Percentiles rank a stretch among this genome's conserved stretches.
Evolutionary conservation across 2,797 vertebrate species (phyloP).

Genomic region (Lacerta agilis): DNA sequence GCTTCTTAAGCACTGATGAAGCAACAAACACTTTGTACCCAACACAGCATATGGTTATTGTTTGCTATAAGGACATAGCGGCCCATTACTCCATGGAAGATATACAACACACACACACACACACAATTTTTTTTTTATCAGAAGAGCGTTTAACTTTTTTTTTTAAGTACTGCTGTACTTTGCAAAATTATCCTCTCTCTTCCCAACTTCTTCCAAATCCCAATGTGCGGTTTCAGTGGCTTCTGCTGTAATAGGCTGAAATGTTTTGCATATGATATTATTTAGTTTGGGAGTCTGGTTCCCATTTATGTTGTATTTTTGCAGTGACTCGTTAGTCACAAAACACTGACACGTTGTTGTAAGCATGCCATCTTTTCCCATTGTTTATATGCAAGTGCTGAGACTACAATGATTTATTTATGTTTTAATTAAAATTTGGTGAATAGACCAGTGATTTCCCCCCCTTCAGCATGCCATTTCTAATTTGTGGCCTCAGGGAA

Average conservation of each 20-base stretch:
- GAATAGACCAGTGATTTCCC: constrained; percentile 74
- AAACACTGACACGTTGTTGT: constrained; percentile 77
- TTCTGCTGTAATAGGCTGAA: constrained; percentile 56
- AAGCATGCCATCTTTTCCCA: constrained; percentile 77
- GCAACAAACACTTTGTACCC: constrained; percentile 70
- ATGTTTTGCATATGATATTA: constrained; percentile 72
- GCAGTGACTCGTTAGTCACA: constrained; percentile 77
- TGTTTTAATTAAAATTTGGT: constrained; percentile 85
- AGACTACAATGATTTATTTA: constrained; percentile 82
- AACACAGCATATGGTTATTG: constrained; percentile 74
- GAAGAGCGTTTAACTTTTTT: constrained; percentile 66
- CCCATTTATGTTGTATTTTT: constrained; percentile 75
- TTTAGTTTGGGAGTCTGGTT: constrained; percentile 77
- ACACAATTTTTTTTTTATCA: constrained; percentile 9
- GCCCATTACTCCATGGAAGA: constrained; percentile 62
- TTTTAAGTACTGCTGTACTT: constrained; percentile 70
- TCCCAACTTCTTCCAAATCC: constrained; percentile 40
- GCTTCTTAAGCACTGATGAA: constrained; percentile 59
- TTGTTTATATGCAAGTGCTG: constrained; percentile 81
- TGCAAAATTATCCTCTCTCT: constrained; percentile 48
- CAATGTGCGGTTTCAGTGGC: constrained; percentile 67
- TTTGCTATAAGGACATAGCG: constrained; percentile 71
- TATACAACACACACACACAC: no score
- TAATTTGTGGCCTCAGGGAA: constrained; percentile 75
- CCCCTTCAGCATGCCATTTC: constrained; percentile 71